Percentiles rank a stretch among this genome's conserved stretches.
phyloP scores from a whole-genome alignment of 2,113 vertebrate genomes.

The Apodemus sylvaticus region DNA sequence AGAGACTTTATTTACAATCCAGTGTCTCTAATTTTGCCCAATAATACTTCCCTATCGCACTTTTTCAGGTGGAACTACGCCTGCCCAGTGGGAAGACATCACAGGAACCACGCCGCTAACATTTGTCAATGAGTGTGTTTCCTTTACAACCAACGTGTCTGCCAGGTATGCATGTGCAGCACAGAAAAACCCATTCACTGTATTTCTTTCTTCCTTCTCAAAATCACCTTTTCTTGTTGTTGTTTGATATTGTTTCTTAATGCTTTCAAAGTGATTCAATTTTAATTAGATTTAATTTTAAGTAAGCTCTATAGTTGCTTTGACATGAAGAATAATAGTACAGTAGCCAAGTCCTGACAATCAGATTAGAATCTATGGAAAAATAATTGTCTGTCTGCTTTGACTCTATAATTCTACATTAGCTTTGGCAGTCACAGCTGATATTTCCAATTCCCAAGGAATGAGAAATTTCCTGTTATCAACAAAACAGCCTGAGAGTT shows the following conservation, averaged over 20 bases:
- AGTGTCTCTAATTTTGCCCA: neutral
- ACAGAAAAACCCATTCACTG: neutral
- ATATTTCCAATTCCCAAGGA: neutral
- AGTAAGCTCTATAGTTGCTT: neutral
- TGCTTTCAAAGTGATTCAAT: neutral
- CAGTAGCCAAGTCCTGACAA: neutral
- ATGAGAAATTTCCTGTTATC: constrained; percentile 23
- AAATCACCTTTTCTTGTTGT: neutral
- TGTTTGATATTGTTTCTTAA: neutral
- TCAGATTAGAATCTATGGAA: neutral
- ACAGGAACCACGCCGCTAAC: constrained; percentile 97
- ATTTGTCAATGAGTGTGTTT: constrained; percentile 97
- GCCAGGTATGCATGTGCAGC: constrained; percentile 89
- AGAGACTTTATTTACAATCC: neutral
- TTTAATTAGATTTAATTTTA: neutral
- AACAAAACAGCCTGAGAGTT: neutral
- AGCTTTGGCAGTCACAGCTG: neutral
- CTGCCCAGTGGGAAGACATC: constrained; percentile 99
- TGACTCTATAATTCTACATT: neutral
- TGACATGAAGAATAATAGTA: neutral
- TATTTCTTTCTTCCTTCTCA: neutral
- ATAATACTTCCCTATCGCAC: neutral
- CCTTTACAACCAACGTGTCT: constrained; percentile 98
- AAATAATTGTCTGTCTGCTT: neutral
- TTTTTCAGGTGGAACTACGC: constrained; percentile 95